Base-by-base conservation (phyloP, 2,888 invertebrate genomes). In the Prenolepis imparis region DNA sequence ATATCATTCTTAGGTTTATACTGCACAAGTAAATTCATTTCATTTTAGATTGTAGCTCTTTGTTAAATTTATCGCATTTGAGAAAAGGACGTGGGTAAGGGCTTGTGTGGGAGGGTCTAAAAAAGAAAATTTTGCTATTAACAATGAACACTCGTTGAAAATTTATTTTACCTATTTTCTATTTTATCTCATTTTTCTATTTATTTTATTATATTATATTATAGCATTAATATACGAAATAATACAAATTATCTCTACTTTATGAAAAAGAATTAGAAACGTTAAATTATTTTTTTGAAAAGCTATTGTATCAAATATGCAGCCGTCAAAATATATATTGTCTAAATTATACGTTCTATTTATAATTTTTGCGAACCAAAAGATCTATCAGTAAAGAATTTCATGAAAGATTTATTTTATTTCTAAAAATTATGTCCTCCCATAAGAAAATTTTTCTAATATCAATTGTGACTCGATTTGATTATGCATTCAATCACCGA, bases 11-110 rank as follows among this genome's bases (percentile, higher is more conserved):
- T n/a, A n/a, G n/a, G 61, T 1, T 3, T 21, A 64, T 64, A 63
- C 15, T 32, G 75, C 39, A 48, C 3, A 75, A 64, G 52, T 32
- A 39, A 64, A 64, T 64, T 75, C 11, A 64, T 64, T 64, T 52
- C 44, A 18, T 21, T 74, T 74, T 63, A 64, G 11, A 52, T 44
- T 1, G 9, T 36, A 75, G 24, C 3, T 44, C 18, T 11, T 5
- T 63, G 21, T 15, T 74, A 74, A 61, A 44, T 74, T 74, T 6
- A 11, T 48, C 18, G 12, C 21, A n/a, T 41, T 28, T 6, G 5
- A 44, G 32, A 74, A 6, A 2, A 44, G 15, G n/a, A 74, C 0
- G 63, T 64, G 32, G 21, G 1, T 74, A 32, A 12, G 1, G 18
- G 6, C 3, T 52, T 67, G 9, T 24, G 6, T 52, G 4, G 4